Conservation (phyloP, 2,797 vertebrate species). For the Pyrocephalus nanus region DNA sequence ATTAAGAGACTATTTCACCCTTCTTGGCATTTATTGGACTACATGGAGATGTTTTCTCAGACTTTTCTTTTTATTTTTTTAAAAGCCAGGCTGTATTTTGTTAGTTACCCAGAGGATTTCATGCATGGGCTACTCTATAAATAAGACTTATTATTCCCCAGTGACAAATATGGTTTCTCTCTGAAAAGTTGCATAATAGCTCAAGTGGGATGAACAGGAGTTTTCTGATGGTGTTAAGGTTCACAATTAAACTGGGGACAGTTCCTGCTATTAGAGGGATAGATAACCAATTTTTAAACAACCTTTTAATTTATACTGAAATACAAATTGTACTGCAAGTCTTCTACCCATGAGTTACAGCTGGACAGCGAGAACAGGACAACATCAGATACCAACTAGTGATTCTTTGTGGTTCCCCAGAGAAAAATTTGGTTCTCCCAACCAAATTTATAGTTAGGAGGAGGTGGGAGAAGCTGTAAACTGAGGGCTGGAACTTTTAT, state of each 20-base stretch:
- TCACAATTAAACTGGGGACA: slow-evolving; percentile 19
- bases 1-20: slow-evolving; percentile 28
- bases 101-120: slow-evolving; percentile 43
- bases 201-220: slow-evolving; percentile 14
- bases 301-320: neutral
- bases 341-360: neutral
- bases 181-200: slow-evolving; percentile 25
- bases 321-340: neutral
- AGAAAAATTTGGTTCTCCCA: neutral
- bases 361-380: neutral
- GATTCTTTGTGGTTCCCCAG: neutral
- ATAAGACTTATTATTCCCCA: slow-evolving; percentile 46
- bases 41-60: neutral
- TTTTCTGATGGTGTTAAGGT: slow-evolving; percentile 34
- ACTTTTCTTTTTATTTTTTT: neutral
- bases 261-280: neutral
- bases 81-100: neutral
- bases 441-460: neutral
- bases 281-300: neutral
- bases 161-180: slow-evolving; percentile 21
- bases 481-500: neutral
- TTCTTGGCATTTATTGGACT: slow-evolving; percentile 40
- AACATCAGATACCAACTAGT: neutral
- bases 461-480: neutral
- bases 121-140: slow-evolving; percentile 44